A percentile compares a stretch with the other conserved stretches of the same genome.
Conservation (phyloP, 1,140 invertebrate species). For the Drosophila miranda region DNA sequence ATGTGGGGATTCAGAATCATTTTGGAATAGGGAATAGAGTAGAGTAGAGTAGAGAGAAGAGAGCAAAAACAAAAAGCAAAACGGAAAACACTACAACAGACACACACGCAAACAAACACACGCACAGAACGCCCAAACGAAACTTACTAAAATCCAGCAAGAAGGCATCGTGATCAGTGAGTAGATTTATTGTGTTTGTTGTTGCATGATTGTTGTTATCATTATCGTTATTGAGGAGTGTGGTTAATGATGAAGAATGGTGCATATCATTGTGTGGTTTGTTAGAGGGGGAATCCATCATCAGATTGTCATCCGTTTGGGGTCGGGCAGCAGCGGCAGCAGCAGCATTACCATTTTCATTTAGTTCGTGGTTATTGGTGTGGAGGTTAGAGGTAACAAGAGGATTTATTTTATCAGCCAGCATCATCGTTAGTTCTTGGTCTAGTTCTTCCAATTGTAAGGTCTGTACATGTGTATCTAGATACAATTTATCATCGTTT, state of each 20-base stretch:
- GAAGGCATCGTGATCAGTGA: slow-evolving; percentile 69
- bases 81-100: slow-evolving; percentile 63
- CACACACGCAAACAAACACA: slow-evolving; percentile 27
- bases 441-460: slow-evolving; percentile 86
- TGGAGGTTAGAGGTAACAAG: slow-evolving; percentile 82
- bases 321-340: slow-evolving; percentile 5
- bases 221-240: slow-evolving; percentile 46
- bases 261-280: slow-evolving; percentile 29
- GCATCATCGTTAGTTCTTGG: slow-evolving; percentile 83
- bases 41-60: not conserved
- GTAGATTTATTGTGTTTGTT: slow-evolving; percentile 53
- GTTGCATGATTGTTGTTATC: slow-evolving; percentile 32
- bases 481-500: slow-evolving; percentile 81
- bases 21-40: not conserved
- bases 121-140: slow-evolving; percentile 51
- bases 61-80: slow-evolving; percentile 15
- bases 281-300: slow-evolving; percentile 46
- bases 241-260: slow-evolving; percentile 44
- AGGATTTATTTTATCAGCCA: slow-evolving; percentile 82
- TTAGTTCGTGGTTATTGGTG: slow-evolving; percentile 41
- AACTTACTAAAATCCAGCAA: slow-evolving; percentile 81
- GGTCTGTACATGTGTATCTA: slow-evolving; percentile 86
- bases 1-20: not conserved
- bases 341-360: slow-evolving; percentile 20
- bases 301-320: slow-evolving; percentile 47